These are phyloP conservation scores for Aphelocoma californica DNA, from an alignment of 2,797 vertebrate genomes.

Conservation along the genomic window DNA sequence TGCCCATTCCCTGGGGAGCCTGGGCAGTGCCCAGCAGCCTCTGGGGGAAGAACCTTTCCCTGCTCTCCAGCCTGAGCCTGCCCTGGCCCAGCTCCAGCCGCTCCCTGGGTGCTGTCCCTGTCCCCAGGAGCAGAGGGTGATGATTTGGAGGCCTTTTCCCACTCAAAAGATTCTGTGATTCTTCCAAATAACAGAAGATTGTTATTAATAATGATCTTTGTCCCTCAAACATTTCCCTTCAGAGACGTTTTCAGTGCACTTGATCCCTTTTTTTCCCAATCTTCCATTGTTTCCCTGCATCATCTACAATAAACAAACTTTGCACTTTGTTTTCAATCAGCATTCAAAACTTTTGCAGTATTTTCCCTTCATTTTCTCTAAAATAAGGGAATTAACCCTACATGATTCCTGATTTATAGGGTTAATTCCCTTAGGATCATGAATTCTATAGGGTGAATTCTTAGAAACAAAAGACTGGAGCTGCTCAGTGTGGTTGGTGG, in stretches of 20 bases:
- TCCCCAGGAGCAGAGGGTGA: not conserved
- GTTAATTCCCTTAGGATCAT: not conserved
- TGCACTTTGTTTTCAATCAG: not conserved
- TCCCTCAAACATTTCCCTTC: not conserved
- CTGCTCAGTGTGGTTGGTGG: not conserved
- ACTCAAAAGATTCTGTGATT: not conserved
- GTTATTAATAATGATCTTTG: no score
- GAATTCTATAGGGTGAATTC: not conserved
- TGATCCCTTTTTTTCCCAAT: not conserved
- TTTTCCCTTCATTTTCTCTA: not conserved
- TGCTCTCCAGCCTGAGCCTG: rapidly evolving
- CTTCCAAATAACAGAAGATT: not conserved
- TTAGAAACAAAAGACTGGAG: not conserved
- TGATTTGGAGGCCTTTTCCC: not conserved
- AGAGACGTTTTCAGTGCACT: not conserved
- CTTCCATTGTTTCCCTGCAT: not conserved
- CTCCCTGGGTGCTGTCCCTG: not conserved
- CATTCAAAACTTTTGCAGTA: not conserved
- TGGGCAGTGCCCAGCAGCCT: not conserved
- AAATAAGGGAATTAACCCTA: not conserved
- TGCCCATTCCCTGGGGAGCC: not conserved
- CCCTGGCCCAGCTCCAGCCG: not conserved
- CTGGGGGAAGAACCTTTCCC: not conserved
- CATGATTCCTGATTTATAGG: not conserved
- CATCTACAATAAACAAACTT: not conserved